Evolutionary conservation across 2,888 invertebrate genomes (phyloP), one percentile per base, ranked within the genome.

Genomic region (Globia sparganii): DNA sequence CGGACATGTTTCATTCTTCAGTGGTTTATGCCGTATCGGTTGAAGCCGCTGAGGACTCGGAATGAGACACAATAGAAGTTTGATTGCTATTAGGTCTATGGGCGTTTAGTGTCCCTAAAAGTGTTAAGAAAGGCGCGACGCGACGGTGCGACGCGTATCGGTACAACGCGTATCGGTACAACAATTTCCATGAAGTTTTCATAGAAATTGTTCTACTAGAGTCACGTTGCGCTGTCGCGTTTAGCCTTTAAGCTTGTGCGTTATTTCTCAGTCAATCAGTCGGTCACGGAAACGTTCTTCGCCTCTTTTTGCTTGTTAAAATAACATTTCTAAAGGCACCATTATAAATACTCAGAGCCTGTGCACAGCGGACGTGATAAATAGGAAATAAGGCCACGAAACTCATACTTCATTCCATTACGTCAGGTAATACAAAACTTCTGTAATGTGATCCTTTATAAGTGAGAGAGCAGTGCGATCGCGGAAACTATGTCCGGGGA

Each of bases 401-500:
- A 81, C 68, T 83, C 72, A 80, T 72, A 81, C 72, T 80, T 78
- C 65, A 72, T 67, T 61, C 70, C 49, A 76, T 84, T 82, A 83
- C 82, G 82, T 83, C 71, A 78, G 49, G 79, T 81, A 82, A 84
- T 53, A 81, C 37, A 46, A 84, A 70, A 80, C 85, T 73, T 73
- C 70, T 67, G 88, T 87, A 89, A 88, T 83, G 34, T 64, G 83
- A 89, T 83, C 86, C 85, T 86, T 87, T 75, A 81, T 70, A 83
- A 59, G 72, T 34, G n/a, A 67, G 43, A 72, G 67, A 58, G 64
- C 34, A 65, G 72, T 67, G 53, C 72, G 53, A 37, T 70, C 49
- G 64, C 86, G 84, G 75, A 84, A 82, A 77, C 61, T 9, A 58
- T 69, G 67, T 62, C 56, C 62, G 74, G 61, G 59, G 88, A 81